Evolutionary conservation across 2,113 vertebrate genomes (phyloP).

Genomic region (Scomber colias): DNA sequence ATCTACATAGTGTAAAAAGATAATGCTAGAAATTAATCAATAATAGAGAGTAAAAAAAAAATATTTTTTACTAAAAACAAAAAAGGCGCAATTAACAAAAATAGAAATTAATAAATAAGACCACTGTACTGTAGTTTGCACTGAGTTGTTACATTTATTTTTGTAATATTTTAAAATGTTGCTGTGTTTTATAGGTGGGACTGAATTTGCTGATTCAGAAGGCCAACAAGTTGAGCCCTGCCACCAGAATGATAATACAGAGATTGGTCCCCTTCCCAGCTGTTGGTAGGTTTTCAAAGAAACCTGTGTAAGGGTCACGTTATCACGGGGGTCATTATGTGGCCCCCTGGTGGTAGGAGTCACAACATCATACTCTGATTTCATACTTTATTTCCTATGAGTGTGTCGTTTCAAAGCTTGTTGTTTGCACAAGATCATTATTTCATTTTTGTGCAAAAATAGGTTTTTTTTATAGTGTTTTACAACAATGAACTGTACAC

Average conservation of each 20-base stretch:
- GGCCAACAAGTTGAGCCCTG: conserved; percentile 92
- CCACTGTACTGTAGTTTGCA: not conserved
- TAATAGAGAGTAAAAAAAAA: no score
- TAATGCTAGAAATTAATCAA: no score
- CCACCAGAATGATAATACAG: conserved; percentile 95
- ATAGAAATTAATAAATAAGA: no score
- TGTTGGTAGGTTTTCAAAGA: conserved; percentile 87
- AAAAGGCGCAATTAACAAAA: no score
- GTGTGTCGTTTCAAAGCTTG: no score
- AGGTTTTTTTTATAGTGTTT: not conserved
- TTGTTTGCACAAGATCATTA: no score
- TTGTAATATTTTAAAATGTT: not conserved
- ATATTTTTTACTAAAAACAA: no score
- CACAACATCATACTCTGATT: not conserved
- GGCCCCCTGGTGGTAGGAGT: conserved; percentile 30
- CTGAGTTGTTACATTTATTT: not conserved
- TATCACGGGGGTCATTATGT: not conserved
- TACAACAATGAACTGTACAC: not conserved
- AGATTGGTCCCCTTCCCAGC: conserved; percentile 98
- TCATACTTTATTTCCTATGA: not conserved
- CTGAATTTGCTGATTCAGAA: conserved; percentile 95
- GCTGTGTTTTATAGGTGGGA: conserved; percentile 87
- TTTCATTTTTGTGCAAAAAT: not conserved
- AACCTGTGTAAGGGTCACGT: not conserved
- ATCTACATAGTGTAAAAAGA: not conserved